These are phyloP conservation scores for Papilio xuthus DNA, from an alignment of 1,140 invertebrate species.

Conservation along the genomic window DNA sequence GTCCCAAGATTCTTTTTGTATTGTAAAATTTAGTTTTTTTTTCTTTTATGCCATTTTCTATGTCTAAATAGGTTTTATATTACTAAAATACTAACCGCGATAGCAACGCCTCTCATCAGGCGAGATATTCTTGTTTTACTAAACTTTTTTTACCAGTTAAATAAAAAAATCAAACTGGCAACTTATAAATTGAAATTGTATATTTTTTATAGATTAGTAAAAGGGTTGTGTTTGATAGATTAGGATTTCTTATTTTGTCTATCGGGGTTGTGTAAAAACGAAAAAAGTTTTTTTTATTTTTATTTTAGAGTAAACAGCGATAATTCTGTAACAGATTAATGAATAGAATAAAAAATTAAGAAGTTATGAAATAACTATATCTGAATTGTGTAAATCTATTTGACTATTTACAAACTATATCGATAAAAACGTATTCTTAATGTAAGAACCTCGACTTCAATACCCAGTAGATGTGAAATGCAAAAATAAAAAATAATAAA, in stretches of 20 bases:
- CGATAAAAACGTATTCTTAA: neutral
- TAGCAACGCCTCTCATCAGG: too few relatives aligned
- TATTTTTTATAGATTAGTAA: too few relatives aligned
- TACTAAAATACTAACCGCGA: too few relatives aligned
- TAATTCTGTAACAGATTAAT: neutral
- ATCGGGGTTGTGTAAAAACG: neutral
- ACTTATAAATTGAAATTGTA: too few relatives aligned
- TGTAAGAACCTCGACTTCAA: slow-evolving; percentile 11
- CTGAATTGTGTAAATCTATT: neutral
- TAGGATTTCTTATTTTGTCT: neutral
- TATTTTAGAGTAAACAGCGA: neutral
- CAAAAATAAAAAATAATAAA: slow-evolving; percentile 16
- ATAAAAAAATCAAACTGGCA: too few relatives aligned
- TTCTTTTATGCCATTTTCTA: too few relatives aligned
- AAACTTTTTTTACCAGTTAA: too few relatives aligned
- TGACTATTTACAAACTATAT: slow-evolving; percentile 1
- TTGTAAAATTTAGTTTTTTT: too few relatives aligned
- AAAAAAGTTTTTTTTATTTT: too few relatives aligned
- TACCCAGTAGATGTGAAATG: slow-evolving; percentile 25
- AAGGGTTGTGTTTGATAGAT: neutral
- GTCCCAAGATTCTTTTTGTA: too few relatives aligned
- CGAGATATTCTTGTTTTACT: too few relatives aligned
- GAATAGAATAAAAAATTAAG: neutral
- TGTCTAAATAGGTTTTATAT: too few relatives aligned
- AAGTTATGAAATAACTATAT: slow-evolving; percentile 26